A percentile compares a stretch with the other conserved stretches of the same genome.
phyloP scores from a whole-genome alignment of 2,797 vertebrate species.

The Poecilia picta region DNA sequence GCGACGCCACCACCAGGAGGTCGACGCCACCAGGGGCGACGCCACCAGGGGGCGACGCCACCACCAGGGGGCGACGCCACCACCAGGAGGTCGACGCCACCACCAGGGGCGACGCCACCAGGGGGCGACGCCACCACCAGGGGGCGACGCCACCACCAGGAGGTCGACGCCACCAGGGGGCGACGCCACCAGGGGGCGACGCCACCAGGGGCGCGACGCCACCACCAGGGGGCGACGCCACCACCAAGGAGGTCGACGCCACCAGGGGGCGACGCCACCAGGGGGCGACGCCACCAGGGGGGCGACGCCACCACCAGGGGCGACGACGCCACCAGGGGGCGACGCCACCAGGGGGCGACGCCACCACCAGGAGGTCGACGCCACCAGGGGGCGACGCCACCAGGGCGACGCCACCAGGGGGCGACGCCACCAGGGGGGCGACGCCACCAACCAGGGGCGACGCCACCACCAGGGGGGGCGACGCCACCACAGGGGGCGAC shows the following conservation, averaged over 20 bases:
- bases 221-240: too few species aligned
- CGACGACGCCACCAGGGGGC: too few species aligned
- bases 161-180: slow-evolving; percentile 21
- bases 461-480: slow-evolving; percentile 33
- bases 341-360: not conserved
- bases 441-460: too few species aligned
- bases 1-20: slow-evolving; percentile 36
- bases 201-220: slow-evolving; percentile 5
- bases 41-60: not conserved
- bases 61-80: slow-evolving; percentile 35
- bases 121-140: too few species aligned
- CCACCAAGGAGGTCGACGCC: too few species aligned
- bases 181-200: not conserved
- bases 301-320: slow-evolving; percentile 49
- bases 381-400: not conserved
- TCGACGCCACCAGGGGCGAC: not conserved
- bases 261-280: not conserved
- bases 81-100: slow-evolving; percentile 35
- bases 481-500: too few species aligned
- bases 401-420: not conserved
- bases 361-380: too few species aligned
- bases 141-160: not conserved
- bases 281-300: not conserved
- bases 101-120: too few species aligned
- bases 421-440: not conserved